Evolutionary conservation across 1,140 invertebrate species (phyloP).

Genomic region (Plutomurus gul): DNA sequence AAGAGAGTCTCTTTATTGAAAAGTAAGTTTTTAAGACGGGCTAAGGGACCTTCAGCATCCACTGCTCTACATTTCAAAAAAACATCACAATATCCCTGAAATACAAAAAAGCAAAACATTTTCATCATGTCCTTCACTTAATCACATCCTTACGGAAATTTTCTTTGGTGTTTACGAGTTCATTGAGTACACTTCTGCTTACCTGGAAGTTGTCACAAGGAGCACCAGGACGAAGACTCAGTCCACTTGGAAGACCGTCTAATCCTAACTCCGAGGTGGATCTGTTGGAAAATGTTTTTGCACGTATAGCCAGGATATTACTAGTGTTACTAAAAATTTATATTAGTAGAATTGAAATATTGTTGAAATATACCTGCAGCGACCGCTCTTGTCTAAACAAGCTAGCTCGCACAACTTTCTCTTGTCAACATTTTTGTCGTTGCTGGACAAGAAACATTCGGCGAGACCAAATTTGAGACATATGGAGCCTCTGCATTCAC

Average conservation of each 20-base stretch:
- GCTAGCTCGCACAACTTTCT: constrained; percentile 92
- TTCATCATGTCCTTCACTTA: too few relatives aligned
- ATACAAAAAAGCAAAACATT: background rate
- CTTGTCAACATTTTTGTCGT: constrained; percentile 81
- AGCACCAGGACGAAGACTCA: constrained; percentile 87
- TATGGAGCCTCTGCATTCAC: constrained; percentile 93
- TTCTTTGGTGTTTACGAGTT: too few relatives aligned
- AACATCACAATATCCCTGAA: constrained; percentile 95
- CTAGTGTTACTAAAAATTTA: too few relatives aligned
- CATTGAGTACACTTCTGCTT: constrained; percentile 39
- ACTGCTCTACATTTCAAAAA: constrained; percentile 96
- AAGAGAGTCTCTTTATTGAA: constrained; percentile 88
- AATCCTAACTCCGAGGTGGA: constrained; percentile 70
- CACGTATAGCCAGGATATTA: too few relatives aligned
- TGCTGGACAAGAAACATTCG: constrained; percentile 94
- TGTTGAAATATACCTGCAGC: too few relatives aligned
- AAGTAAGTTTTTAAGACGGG: constrained; percentile 93
- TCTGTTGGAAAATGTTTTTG: too few relatives aligned
- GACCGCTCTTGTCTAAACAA: constrained; percentile 72
- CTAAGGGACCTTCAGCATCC: constrained; percentile 96
- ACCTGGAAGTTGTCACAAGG: constrained; percentile 98
- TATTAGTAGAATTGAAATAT: too few relatives aligned
- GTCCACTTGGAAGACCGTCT: constrained; percentile 73
- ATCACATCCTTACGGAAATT: too few relatives aligned
- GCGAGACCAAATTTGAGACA: constrained; percentile 92